Conservation (phyloP, 2,888 invertebrate genomes). For the Scaptodrosophila latifasciaeformis region DNA sequence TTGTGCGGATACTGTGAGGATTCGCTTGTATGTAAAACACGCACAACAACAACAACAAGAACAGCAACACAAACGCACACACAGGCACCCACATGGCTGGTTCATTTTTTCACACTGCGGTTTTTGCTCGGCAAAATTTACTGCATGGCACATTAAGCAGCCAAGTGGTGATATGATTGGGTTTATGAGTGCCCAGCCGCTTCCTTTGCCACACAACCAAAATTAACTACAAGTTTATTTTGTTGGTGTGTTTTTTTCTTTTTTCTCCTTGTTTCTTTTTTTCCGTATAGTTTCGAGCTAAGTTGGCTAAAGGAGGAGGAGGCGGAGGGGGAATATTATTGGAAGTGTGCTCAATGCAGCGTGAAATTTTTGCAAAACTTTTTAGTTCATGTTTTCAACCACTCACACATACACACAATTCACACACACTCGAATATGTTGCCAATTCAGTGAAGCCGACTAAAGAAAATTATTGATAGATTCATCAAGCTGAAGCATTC, state of each 20-base stretch:
- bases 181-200: slow-evolving; percentile 57
- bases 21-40: slow-evolving; percentile 37
- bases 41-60: slow-evolving; percentile 28
- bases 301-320: too few species aligned
- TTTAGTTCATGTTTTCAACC: slow-evolving; percentile 17
- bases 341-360: slow-evolving; percentile 38
- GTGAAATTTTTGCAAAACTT: slow-evolving; percentile 40
- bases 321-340: too few species aligned
- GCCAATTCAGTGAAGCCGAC: slow-evolving; percentile 59
- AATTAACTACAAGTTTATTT: slow-evolving; percentile 50
- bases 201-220: slow-evolving; percentile 40
- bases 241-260: too few species aligned
- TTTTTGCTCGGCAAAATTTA: slow-evolving; percentile 55
- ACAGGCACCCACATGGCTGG: too few species aligned
- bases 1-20: slow-evolving; percentile 34
- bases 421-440: slow-evolving; percentile 39
- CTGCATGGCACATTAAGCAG: slow-evolving; percentile 65
- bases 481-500: slow-evolving; percentile 3
- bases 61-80: too few species aligned
- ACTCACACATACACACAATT: too few species aligned
- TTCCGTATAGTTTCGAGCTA: too few species aligned
- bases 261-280: neutral
- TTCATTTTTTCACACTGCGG: slow-evolving; percentile 46
- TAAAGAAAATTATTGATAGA: slow-evolving; percentile 45
- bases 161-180: slow-evolving; percentile 66